These are phyloP conservation scores for Vanessa atalanta DNA, from an alignment of 1,140 invertebrate genomes.

Conservation along the genomic window DNA sequence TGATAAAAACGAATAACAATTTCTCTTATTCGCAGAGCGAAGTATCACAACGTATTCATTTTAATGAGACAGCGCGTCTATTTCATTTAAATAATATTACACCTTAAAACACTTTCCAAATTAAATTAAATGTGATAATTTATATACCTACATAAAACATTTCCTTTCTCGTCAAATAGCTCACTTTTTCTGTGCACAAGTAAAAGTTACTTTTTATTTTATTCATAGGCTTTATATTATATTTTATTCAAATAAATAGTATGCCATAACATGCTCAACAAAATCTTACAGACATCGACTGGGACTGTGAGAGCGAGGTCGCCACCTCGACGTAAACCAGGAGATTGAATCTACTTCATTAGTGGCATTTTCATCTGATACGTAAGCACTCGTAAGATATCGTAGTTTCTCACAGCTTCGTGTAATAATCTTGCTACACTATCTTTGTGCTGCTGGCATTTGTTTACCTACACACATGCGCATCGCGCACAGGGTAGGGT, in stretches of 20 bases:
- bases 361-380: neutral
- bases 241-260: neutral
- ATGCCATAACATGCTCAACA: too few species aligned
- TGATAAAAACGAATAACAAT: too few species aligned
- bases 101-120: neutral
- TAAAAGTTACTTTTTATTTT: neutral
- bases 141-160: neutral
- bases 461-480: too few species aligned
- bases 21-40: too few species aligned
- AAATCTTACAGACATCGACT: too few species aligned
- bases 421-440: neutral
- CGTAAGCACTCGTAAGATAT: too few species aligned
- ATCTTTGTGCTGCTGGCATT: neutral
- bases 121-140: neutral
- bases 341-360: neutral
- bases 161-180: neutral
- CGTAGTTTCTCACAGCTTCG: neutral
- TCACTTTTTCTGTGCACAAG: neutral
- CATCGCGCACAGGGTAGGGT: too few species aligned
- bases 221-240: neutral
- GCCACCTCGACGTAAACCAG: neutral
- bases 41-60: neutral
- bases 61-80: neutral
- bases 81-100: conserved; percentile 2
- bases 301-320: too few species aligned